These are phyloP conservation scores for Orthosia cruda DNA, from an alignment of 2,888 invertebrate species.

Conservation along the genomic window DNA sequence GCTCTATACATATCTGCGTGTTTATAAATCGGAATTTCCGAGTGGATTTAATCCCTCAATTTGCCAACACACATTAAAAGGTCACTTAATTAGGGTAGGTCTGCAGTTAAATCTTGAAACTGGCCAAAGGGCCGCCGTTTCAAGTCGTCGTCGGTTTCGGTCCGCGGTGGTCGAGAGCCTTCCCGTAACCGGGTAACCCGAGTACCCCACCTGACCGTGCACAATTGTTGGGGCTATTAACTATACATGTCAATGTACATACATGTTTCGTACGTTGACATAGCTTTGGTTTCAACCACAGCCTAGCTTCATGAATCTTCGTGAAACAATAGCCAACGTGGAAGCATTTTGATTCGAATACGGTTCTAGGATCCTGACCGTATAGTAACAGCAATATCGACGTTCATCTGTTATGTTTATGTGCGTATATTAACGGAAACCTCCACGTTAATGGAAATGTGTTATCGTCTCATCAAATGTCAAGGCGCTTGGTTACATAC, in stretches of 20 bases:
- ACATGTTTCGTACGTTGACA: background rate
- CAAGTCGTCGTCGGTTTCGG: conserved; percentile 72
- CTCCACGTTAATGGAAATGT: background rate
- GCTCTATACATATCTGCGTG: conserved; percentile 20
- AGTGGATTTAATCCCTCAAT: conserved; percentile 62
- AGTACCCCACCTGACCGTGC: too few species aligned
- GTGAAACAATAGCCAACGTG: background rate
- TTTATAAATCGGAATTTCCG: conserved; percentile 45
- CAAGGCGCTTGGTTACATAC: conserved; percentile 14
- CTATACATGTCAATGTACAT: conserved; percentile 5
- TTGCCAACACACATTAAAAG: conserved; percentile 73
- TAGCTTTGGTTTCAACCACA: background rate
- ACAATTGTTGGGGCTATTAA: background rate
- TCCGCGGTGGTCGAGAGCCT: conserved; percentile 20
- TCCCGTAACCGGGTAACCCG: too few species aligned
- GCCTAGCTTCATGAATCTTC: conserved; percentile 2
- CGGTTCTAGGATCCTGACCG: background rate
- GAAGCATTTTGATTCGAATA: conserved; percentile 9
- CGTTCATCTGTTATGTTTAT: background rate
- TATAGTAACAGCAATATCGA: background rate
- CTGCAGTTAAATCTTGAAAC: conserved; percentile 78
- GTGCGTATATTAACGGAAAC: background rate
- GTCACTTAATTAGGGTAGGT: conserved; percentile 79
- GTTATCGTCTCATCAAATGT: conserved; percentile 33
- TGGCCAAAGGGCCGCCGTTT: conserved; percentile 70